A percentile compares a stretch with the other conserved stretches of the same genome.
phyloP scores from a whole-genome alignment of 2,113 vertebrate genomes.

The Cyanistes caeruleus region DNA sequence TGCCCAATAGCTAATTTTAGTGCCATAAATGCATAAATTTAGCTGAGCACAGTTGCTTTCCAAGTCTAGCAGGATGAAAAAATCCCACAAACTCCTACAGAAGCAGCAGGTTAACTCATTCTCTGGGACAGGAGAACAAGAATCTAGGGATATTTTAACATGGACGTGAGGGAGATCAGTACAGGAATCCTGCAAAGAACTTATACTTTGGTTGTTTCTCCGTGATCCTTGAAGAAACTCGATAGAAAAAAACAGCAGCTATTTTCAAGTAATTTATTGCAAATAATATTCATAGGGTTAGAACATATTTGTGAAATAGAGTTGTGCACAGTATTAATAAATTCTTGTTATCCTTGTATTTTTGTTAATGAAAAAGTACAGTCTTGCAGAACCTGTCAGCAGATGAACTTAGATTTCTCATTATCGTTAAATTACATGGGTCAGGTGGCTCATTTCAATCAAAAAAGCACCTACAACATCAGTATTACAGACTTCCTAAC shows the following conservation, averaged over 20 bases:
- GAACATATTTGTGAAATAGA: background rate
- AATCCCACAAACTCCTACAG: background rate
- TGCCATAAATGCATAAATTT: background rate
- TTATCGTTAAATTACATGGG: background rate
- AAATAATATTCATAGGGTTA: background rate
- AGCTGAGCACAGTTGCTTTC: background rate
- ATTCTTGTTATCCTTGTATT: background rate
- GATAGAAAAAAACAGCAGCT: background rate
- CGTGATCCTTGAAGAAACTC: background rate
- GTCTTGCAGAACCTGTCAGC: background rate
- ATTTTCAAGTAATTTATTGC: background rate
- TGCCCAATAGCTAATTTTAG: background rate
- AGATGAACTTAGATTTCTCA: background rate
- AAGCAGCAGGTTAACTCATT: background rate
- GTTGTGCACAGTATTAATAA: background rate
- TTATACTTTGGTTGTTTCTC: background rate
- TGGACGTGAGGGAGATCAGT: background rate
- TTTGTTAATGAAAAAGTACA: background rate
- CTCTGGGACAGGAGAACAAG: background rate
- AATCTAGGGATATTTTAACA: background rate
- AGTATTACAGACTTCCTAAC: background rate
- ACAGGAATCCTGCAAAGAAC: background rate
- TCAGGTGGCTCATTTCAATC: background rate
- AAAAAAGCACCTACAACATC: background rate
- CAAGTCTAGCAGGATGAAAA: background rate